phyloP scores from a whole-genome alignment of 2,888 invertebrate species.

The Aricia artaxerxes region DNA sequence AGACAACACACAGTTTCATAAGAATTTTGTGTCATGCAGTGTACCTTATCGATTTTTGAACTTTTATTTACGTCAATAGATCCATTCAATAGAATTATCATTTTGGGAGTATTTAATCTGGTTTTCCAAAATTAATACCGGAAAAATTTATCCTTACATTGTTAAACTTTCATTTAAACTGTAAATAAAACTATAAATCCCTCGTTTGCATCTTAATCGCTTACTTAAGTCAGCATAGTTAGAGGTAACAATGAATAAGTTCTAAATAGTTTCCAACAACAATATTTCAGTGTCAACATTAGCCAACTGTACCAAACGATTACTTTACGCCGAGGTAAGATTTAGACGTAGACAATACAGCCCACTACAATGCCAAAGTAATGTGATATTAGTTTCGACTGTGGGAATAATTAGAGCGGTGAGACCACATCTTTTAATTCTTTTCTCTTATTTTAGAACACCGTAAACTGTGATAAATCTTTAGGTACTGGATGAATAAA shows the following conservation, averaged over 20 bases:
- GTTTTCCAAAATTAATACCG: too few species aligned
- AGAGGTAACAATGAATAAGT: not conserved
- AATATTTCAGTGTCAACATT: not conserved
- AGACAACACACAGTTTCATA: not conserved
- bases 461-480: not conserved
- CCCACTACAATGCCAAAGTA: constrained; percentile 59
- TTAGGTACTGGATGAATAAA: too few species aligned
- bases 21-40: not conserved
- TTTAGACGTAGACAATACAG: constrained; percentile 58
- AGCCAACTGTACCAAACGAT: constrained; percentile 56
- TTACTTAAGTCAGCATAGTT: not conserved
- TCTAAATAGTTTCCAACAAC: not conserved
- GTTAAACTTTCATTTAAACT: not conserved
- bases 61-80: too few species aligned
- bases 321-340: constrained; percentile 65
- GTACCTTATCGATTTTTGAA: too few species aligned
- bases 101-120: too few species aligned
- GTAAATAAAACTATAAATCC: not conserved
- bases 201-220: not conserved
- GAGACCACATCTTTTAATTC: constrained; percentile 16
- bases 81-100: too few species aligned
- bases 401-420: constrained; percentile 66
- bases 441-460: constrained; percentile 9
- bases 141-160: too few species aligned
- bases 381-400: constrained; percentile 54